Evolutionary conservation across 2,113 vertebrate species (phyloP), one percentile per base, ranked within the genome.

Genomic region (Ia io): DNA sequence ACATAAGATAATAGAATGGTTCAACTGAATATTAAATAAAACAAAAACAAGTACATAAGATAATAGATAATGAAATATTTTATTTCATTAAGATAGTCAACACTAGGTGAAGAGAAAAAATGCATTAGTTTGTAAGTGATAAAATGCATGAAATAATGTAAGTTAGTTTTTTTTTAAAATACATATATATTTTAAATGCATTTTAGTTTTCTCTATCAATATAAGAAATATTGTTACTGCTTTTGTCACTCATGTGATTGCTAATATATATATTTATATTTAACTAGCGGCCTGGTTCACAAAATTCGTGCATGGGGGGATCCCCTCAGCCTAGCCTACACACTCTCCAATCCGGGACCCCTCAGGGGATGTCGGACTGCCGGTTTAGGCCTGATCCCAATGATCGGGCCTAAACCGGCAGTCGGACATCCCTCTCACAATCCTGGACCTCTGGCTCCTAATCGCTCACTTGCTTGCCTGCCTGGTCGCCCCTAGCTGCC

Each of bases 21-120:
- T 97, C 88, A 76, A 96, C 92, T 96, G 86, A 95, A 92, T 61
- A 90, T 94, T 97, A 96, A 97, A 67, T 69, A 70, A 96, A 80
- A 67, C 6, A 28, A 69, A 20, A 80, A 42, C 32, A 74, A 85
- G 12, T 28, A 76, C 13, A 74, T 28, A 83, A 92, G 30, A 80
- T 2, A 90, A 82, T 88, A 84, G 17, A 23, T 79, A 91, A 73
- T 40, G 49, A 69, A 70, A 78, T 67, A 63, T 1, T 28, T 80
- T 80, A 69, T 90, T 90, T 87, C 53, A 80, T 78, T 49, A 84
- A 90, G 2, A 51, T 92, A 91, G 30, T 92, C 3, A 78, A 25
- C 16, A n/a, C 12, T 59, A 63, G 6, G 23, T 40, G 5, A 92
- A 53, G 42, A 90, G 11, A 85, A 51, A 85, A 69, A 90, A 79